phyloP scores from a whole-genome alignment of 2,113 vertebrate species.

The Phodopus roborovskii region DNA sequence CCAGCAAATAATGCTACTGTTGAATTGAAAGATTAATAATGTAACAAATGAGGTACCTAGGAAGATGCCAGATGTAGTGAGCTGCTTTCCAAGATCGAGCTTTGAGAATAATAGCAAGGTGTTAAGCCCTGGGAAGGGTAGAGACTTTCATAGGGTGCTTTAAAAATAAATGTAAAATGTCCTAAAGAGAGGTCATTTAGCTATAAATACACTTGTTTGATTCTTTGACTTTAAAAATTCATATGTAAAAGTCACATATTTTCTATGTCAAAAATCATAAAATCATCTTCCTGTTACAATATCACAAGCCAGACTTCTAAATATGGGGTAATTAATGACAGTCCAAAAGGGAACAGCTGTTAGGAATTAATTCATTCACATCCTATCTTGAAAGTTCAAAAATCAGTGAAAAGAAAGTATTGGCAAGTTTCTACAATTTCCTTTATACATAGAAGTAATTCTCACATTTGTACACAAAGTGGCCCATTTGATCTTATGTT shows the following conservation, averaged over 20 bases:
- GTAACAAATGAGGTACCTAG: neutral
- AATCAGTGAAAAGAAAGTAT: neutral
- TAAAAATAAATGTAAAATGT: neutral
- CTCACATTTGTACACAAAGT: conserved; percentile 37
- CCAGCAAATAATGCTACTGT: neutral
- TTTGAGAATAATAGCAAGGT: neutral
- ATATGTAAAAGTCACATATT: neutral
- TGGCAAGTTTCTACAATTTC: neutral
- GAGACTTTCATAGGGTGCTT: neutral
- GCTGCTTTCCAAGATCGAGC: neutral
- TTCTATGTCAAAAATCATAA: neutral
- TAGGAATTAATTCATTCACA: neutral
- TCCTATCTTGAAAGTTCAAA: neutral
- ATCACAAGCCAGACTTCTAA: neutral
- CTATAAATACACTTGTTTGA: neutral
- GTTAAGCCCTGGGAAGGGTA: neutral
- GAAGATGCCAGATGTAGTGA: neutral
- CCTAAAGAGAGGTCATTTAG: neutral
- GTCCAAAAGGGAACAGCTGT: neutral
- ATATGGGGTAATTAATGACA: neutral
- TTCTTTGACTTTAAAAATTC: neutral
- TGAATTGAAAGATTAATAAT: neutral
- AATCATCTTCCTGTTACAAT: neutral
- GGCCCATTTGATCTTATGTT: conserved; percentile 11
- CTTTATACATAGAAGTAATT: conserved; percentile 27